phyloP scores from a whole-genome alignment of 2,888 invertebrate genomes.

The Macaria notata region DNA sequence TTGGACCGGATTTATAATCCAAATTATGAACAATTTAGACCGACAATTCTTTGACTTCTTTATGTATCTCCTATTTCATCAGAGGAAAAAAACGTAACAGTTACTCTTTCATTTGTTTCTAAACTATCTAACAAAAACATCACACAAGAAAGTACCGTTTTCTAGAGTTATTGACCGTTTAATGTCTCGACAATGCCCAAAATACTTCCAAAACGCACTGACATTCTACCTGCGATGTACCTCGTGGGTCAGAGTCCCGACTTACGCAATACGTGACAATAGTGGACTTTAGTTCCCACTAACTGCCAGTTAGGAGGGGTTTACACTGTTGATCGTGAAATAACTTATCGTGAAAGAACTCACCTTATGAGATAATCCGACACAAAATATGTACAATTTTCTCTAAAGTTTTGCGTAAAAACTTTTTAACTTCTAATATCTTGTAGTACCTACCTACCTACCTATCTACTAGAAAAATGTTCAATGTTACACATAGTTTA shows the following conservation, averaged over 20 bases:
- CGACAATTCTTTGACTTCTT: too few species aligned
- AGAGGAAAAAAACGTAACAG: background rate
- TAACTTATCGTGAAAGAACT: too few species aligned
- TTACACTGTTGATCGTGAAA: background rate
- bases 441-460: too few species aligned
- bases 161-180: constrained; percentile 24
- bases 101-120: background rate
- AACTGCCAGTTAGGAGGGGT: constrained; percentile 1
- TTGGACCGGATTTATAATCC: too few species aligned
- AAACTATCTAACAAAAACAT: background rate
- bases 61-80: too few species aligned
- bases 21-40: too few species aligned
- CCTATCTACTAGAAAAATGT: too few species aligned
- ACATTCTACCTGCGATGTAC: background rate
- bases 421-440: too few species aligned
- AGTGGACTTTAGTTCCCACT: constrained; percentile 11
- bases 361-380: too few species aligned
- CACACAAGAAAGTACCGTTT: constrained; percentile 12
- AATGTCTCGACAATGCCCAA: constrained; percentile 25
- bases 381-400: too few species aligned
- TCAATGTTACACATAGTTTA: too few species aligned
- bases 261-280: constrained; percentile 27
- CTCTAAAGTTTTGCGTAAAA: too few species aligned
- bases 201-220: constrained; percentile 14
- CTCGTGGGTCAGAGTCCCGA: constrained; percentile 21